Conservation (phyloP, 2,797 vertebrate species). For the Corythornis leucogaster region DNA sequence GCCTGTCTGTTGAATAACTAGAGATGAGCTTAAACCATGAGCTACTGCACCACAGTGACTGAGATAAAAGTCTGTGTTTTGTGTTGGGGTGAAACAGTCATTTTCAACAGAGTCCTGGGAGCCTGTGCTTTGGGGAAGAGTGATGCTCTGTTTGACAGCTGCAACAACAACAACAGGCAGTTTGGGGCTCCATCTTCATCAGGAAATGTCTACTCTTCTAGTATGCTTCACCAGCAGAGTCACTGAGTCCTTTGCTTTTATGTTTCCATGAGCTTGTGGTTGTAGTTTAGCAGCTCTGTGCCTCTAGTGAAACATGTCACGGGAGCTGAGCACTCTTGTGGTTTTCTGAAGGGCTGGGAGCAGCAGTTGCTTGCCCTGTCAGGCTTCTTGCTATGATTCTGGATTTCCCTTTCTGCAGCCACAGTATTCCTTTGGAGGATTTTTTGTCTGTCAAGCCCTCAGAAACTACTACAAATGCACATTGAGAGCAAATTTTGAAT, state of each 20-base stretch:
- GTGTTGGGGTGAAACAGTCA: not conserved
- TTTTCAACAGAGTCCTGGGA: not conserved
- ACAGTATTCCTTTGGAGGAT: not conserved
- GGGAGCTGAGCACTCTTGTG: not conserved
- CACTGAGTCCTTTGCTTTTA: not conserved
- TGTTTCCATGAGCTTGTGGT: not conserved
- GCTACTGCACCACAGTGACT: not conserved
- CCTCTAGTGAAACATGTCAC: not conserved
- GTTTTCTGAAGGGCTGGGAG: not conserved
- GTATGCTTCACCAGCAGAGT: not conserved
- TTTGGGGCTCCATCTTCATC: not conserved
- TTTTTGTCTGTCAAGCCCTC: not conserved
- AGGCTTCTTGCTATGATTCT: not conserved
- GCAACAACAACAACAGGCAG: too few species aligned
- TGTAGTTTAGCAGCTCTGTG: not conserved
- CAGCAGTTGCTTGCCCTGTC: not conserved
- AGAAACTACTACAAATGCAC: not conserved
- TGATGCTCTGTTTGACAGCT: not conserved
- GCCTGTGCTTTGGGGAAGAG: fast-evolving
- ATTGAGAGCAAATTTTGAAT: not conserved
- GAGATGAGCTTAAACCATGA: not conserved
- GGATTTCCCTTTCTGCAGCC: not conserved
- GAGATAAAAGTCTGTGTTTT: not conserved
- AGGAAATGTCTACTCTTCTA: not conserved
- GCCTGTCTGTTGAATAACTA: not conserved